Percentiles rank a stretch among this genome's conserved stretches.
phyloP scores from a whole-genome alignment of 2,888 invertebrate genomes.

The Pocota personata region DNA sequence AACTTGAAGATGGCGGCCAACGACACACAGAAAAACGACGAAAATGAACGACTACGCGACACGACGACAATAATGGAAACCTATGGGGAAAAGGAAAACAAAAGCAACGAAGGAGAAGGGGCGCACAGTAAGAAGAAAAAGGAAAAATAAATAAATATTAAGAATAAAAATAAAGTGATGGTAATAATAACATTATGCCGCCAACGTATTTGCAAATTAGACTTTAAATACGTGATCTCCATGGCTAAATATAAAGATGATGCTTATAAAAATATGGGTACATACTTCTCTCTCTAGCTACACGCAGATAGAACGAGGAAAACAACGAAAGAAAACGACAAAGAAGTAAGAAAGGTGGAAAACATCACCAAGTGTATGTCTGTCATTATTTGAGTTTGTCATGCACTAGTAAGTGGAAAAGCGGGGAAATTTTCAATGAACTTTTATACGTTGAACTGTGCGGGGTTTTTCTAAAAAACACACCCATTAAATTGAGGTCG shows the following conservation, averaged over 20 bases:
- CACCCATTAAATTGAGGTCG: neutral
- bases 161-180: slow-evolving; percentile 68
- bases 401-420: neutral
- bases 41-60: neutral
- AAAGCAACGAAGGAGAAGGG: neutral
- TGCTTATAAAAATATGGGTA: slow-evolving; percentile 40
- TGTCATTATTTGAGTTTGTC: neutral
- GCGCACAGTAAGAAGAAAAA: slow-evolving; percentile 6
- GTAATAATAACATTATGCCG: slow-evolving; percentile 72
- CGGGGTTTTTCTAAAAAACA: neutral
- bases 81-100: slow-evolving; percentile 19
- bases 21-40: slow-evolving; percentile 31
- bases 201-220: slow-evolving; percentile 73
- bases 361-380: neutral
- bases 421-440: neutral
- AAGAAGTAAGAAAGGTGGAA: neutral
- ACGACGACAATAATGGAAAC: slow-evolving; percentile 27
- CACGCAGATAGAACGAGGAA: neutral
- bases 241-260: slow-evolving; percentile 72
- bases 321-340: neutral
- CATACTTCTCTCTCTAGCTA: neutral
- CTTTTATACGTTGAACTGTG: neutral
- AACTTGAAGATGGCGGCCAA: slow-evolving; percentile 67
- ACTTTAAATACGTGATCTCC: slow-evolving; percentile 71
- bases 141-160: slow-evolving; percentile 52